Conservation (phyloP, 2,113 vertebrate species). For the Larimichthys crocea region DNA sequence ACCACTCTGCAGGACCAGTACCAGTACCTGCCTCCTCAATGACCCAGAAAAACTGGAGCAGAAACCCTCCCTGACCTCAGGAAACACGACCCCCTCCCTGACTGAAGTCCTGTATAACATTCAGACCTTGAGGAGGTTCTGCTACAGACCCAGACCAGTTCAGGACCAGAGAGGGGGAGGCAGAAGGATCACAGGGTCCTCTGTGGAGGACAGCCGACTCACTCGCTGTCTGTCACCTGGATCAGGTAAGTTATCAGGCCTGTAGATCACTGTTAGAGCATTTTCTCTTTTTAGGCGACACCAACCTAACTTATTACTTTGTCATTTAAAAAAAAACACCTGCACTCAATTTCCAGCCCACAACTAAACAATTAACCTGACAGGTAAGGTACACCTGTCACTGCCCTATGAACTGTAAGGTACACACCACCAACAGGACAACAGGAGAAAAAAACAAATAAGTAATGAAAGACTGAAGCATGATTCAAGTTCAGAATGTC, state of each 20-base stretch:
- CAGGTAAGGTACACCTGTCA: too few relatives aligned
- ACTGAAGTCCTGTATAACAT: conserved; percentile 93
- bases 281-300: too few relatives aligned
- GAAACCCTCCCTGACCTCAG: conserved; percentile 72
- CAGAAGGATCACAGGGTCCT: conserved; percentile 87
- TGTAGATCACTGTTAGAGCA: too few relatives aligned
- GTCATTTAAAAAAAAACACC: too few relatives aligned
- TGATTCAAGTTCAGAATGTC: too few relatives aligned
- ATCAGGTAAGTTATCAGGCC: conserved; percentile 84
- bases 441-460: too few relatives aligned
- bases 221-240: conserved; percentile 84
- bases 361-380: too few relatives aligned
- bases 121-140: conserved; percentile 92
- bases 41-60: conserved; percentile 11
- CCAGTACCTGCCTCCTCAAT: conserved; percentile 84
- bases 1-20: conserved; percentile 84
- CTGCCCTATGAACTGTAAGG: too few relatives aligned
- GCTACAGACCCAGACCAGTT: conserved; percentile 89
- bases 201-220: conserved; percentile 86
- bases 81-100: conserved; percentile 77
- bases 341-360: too few relatives aligned
- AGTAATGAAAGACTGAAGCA: too few relatives aligned
- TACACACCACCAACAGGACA: too few relatives aligned
- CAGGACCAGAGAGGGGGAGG: conserved; percentile 84
- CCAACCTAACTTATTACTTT: too few relatives aligned